Conservation (phyloP, 2,113 vertebrate genomes). For the Pipa parva region DNA sequence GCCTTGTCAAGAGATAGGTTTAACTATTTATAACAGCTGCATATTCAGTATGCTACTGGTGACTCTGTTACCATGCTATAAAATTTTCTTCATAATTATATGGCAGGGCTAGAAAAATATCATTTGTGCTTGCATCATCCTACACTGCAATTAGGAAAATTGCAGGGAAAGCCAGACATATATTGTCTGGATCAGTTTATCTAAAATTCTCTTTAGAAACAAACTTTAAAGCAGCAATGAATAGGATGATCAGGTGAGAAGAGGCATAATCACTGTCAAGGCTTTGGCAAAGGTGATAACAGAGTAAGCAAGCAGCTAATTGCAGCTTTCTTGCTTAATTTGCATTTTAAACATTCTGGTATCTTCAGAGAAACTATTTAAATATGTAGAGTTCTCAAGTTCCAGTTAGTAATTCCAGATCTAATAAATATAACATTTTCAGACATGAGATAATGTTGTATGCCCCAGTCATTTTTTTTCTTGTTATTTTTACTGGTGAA, state of each 20-base stretch:
- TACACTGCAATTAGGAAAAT: slow-evolving; percentile 35
- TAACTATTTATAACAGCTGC: background rate
- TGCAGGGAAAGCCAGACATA: slow-evolving; percentile 26
- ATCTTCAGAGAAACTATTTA: too few species aligned
- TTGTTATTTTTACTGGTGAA: too few species aligned
- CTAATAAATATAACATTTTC: background rate
- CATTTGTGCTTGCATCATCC: slow-evolving; percentile 18
- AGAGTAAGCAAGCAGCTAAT: slow-evolving; percentile 3
- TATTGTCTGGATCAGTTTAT: slow-evolving; percentile 28
- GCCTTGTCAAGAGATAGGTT: background rate
- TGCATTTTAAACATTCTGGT: slow-evolving; percentile 6
- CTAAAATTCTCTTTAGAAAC: slow-evolving; percentile 1
- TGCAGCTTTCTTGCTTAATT: slow-evolving; percentile 11
- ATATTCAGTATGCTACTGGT: background rate
- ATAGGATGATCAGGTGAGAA: slow-evolving; percentile 17
- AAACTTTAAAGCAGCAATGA: slow-evolving; percentile 15
- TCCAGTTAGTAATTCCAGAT: background rate
- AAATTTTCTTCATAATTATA: slow-evolving; percentile 5
- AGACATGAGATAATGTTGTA: too few species aligned
- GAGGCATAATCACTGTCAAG: slow-evolving; percentile 37
- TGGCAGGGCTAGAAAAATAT: slow-evolving; percentile 10
- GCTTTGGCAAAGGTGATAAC: slow-evolving; percentile 31
- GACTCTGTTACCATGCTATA: slow-evolving; percentile 5
- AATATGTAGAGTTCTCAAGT: too few species aligned
- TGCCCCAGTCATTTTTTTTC: too few species aligned